Conservation (phyloP, 2,888 invertebrate genomes). For the Zygaena filipendulae region DNA sequence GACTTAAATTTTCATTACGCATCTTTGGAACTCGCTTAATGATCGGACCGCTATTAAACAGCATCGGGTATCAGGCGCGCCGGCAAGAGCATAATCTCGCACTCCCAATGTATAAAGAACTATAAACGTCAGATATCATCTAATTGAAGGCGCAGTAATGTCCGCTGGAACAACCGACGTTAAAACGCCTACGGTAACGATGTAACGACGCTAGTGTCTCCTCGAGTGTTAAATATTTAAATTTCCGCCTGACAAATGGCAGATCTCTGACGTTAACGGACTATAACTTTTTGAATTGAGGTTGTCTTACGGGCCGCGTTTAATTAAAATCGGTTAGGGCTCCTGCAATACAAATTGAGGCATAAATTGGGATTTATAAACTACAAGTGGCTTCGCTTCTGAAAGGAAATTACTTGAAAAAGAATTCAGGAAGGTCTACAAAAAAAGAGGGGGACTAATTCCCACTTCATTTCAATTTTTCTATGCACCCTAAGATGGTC, state of each 20-base stretch:
- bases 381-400: no score
- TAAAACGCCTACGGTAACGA: conserved; percentile 55
- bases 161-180: conserved; percentile 28
- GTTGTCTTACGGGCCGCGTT: conserved; percentile 25
- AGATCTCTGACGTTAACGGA: conserved; percentile 25
- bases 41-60: conserved; percentile 55
- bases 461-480: no score
- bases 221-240: conserved; percentile 57
- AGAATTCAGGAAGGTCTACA: no score
- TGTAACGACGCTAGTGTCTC: conserved; percentile 43
- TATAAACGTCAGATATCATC: conserved; percentile 66
- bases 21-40: conserved; percentile 45
- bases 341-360: no score
- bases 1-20: conserved; percentile 61
- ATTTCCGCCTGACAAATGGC: conserved; percentile 44
- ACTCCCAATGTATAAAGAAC: conserved; percentile 62
- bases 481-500: no score
- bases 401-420: no score
- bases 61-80: conserved; percentile 53
- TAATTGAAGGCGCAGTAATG: conserved; percentile 59
- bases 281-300: conserved; percentile 21
- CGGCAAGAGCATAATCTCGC: conserved; percentile 53
- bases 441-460: no score
- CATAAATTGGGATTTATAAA: no score
- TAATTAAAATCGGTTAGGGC: conserved; percentile 39